Conservation (phyloP, 1,140 invertebrate species). For the Nasonia giraulti region DNA sequence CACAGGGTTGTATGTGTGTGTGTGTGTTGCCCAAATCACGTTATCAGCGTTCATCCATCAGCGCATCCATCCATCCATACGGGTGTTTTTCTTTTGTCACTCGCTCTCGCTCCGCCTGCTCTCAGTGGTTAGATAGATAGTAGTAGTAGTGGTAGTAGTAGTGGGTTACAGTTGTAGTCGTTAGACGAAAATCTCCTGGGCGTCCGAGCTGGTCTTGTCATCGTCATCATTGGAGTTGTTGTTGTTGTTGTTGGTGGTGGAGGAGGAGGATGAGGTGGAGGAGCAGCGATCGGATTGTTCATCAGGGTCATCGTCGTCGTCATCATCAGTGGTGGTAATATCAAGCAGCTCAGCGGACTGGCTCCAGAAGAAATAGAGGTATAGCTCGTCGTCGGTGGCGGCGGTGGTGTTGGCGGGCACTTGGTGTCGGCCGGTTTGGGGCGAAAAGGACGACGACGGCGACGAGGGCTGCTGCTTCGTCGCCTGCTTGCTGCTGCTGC, state of each 20-base stretch:
- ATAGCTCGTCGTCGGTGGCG: constrained; percentile 58
- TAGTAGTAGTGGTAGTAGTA: not conserved
- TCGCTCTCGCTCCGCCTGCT: not conserved
- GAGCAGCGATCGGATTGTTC: constrained; percentile 16
- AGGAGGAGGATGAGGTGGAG: not conserved
- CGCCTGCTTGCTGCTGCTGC: constrained; percentile 9
- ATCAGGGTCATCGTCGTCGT: constrained; percentile 9
- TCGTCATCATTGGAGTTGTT: constrained; percentile 1
- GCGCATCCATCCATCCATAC: not conserved
- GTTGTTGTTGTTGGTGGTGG: not conserved
- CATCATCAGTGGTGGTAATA: not conserved
- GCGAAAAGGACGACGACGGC: constrained; percentile 55
- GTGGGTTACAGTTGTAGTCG: constrained; percentile 9
- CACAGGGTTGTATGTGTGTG: constrained; percentile 54
- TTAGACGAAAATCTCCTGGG: constrained; percentile 72
- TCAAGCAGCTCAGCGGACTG: not conserved
- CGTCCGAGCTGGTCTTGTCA: constrained; percentile 60
- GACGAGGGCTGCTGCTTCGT: not conserved
- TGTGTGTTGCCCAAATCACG: not conserved
- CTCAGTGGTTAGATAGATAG: not conserved
- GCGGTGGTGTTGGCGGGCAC: constrained; percentile 47
- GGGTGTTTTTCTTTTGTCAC: not conserved
- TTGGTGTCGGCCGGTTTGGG: constrained; percentile 55
- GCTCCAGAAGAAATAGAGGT: constrained; percentile 61
- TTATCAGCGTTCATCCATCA: not conserved